A percentile compares a stretch with the other conserved stretches of the same genome.
These are phyloP conservation scores for Crocidura indochinensis DNA, from an alignment of 2,797 vertebrate species.

Conservation along the genomic window DNA sequence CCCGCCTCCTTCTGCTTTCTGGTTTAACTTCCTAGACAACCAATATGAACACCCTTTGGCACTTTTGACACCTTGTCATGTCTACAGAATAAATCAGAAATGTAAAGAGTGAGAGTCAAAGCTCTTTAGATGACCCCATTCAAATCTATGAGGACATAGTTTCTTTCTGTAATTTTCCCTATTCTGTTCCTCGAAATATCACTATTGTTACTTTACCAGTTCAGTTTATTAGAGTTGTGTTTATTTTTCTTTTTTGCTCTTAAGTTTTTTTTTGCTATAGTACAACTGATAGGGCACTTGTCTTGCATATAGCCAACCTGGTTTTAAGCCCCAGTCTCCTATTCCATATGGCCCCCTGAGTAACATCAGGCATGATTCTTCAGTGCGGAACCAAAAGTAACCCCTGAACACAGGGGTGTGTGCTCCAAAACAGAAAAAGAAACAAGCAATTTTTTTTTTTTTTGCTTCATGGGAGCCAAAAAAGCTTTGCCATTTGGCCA, in stretches of 20 bases:
- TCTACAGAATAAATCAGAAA: background rate
- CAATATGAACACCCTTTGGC: background rate
- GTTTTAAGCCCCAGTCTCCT: no score
- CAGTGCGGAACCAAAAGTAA: no score
- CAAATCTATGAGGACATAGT: background rate
- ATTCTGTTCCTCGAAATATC: background rate
- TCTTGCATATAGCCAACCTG: no score
- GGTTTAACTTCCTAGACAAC: background rate
- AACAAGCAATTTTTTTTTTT: background rate
- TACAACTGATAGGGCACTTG: no score
- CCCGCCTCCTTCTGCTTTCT: background rate
- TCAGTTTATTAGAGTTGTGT: conserved; percentile 8
- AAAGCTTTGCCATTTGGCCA: background rate
- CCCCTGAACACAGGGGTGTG: no score
- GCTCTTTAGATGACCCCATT: background rate
- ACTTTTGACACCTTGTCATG: background rate
- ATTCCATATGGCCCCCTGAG: no score
- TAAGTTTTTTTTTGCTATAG: background rate
- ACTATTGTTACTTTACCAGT: background rate
- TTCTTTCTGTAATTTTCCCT: background rate
- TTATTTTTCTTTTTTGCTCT: conserved; percentile 13
- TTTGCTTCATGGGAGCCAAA: conserved; percentile 4
- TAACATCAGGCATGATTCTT: no score
- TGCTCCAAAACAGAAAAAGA: no score
- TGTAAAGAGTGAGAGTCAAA: background rate